Evolutionary conservation across 2,888 invertebrate genomes (phyloP), one percentile per base, ranked within the genome.

Genomic region (Frankliniella intonsa): DNA sequence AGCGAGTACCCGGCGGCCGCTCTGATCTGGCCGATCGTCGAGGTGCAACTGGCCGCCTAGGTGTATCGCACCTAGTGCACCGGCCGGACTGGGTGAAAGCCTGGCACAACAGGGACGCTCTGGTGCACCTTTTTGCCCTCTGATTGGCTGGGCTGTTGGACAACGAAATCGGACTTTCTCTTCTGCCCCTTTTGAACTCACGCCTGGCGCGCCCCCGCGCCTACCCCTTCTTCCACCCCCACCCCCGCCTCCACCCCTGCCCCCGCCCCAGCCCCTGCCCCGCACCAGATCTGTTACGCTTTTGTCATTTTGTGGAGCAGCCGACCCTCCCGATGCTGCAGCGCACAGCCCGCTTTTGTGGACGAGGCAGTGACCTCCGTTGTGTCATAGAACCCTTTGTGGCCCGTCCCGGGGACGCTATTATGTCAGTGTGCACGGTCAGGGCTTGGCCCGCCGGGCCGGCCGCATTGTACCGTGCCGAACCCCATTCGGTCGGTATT

Each of bases 321-420:
- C 19, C 62, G 38, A 38, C 14, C 11, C n/a, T n/a, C n/a, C 38
- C 5, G 38, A 5, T 38, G 38, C 38, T 38, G 38, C 38, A 2
- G 38, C 38, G 38, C 38, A 5, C 38, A 38, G 38, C 25, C 8
- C 69, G 22, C 22, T 76, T 76, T 76, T 76, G 69, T 76, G 69
- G 69, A 76, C 22, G 25, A 25, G 69, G 11, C 69, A 76, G 9
- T 76, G 69, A 25, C 69, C 69, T 76, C 22, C 1, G 69, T 76
- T 76, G 69, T 76, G 69, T 76, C 25, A 76, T 12, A 25, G 25
- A 76, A 76, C 69, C 69, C 69, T 76, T 76, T 76, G 62, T 62
- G 17, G 62, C 62, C 62, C 14, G 38, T 38, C 62, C 14, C 14
- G 62, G 14, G 17, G 62, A 7, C 14, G 69, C 69, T 22, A 76